These are phyloP conservation scores for Hippoglossus hippoglossus DNA, from an alignment of 2,797 vertebrate genomes.

Conservation along the genomic window DNA sequence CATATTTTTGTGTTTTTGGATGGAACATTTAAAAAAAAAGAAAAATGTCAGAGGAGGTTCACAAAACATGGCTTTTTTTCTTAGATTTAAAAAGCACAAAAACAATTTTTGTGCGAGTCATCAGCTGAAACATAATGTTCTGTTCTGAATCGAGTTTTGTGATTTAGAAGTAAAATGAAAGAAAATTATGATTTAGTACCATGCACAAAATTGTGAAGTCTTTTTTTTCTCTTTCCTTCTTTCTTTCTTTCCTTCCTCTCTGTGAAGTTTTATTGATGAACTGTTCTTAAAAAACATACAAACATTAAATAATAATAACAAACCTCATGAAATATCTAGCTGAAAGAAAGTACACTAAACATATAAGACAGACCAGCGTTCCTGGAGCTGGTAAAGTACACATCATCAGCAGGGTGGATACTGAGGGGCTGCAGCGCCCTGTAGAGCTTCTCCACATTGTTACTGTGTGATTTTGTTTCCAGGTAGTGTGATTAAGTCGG, in stretches of 20 bases:
- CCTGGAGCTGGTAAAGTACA: conserved; percentile 16
- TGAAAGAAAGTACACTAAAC: too few species aligned
- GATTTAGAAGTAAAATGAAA: not conserved
- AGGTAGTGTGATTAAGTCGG: conserved; percentile 50
- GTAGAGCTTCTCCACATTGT: conserved; percentile 8
- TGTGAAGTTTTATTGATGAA: too few species aligned
- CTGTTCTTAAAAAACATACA: too few species aligned
- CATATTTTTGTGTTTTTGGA: not conserved
- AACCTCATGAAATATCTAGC: not conserved
- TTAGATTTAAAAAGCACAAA: too few species aligned
- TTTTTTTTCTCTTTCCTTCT: too few species aligned
- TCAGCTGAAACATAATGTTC: conserved; percentile 1
- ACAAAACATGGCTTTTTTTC: too few species aligned
- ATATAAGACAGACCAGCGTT: not conserved
- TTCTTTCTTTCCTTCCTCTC: too few species aligned
- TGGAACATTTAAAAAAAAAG: not conserved
- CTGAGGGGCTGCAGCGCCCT: not conserved
- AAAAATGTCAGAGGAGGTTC: not conserved
- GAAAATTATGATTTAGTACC: not conserved
- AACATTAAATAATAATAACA: not conserved
- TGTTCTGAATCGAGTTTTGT: conserved; percentile 11
- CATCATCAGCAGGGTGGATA: not conserved
- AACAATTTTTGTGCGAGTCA: not conserved
- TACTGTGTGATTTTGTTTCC: conserved; percentile 48
- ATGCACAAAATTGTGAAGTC: too few species aligned